Percentiles rank a stretch among this genome's conserved stretches.
phyloP scores from a whole-genome alignment of 2,113 vertebrate genomes.

The Tamias sibiricus region DNA sequence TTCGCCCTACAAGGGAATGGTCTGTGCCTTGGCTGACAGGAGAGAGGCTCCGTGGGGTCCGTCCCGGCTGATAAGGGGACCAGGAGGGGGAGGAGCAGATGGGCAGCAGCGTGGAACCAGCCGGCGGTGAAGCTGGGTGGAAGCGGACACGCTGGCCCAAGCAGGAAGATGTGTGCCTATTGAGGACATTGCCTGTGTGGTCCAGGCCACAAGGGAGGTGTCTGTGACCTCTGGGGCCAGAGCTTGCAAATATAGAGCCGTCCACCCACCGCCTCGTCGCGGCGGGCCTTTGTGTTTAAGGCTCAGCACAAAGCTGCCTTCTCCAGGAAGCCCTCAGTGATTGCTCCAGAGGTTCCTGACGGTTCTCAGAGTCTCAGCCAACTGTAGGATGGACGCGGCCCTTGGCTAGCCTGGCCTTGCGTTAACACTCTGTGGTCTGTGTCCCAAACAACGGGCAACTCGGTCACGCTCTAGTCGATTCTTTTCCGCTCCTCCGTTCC shows the following conservation, averaged over 20 bases:
- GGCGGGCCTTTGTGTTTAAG: not conserved
- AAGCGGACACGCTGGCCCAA: not conserved
- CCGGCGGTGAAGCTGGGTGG: not conserved
- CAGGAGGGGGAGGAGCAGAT: not conserved
- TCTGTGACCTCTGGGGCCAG: not conserved
- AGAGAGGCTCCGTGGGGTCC: not conserved
- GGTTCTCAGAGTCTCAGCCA: not conserved
- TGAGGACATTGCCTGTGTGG: not conserved
- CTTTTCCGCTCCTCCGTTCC: not conserved
- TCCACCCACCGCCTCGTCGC: no score
- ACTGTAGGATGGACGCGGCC: not conserved
- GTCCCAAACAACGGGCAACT: not conserved
- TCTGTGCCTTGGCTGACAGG: constrained; percentile 54
- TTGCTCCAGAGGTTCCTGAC: not conserved
- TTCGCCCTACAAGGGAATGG: constrained; percentile 81
- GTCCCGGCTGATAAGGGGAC: constrained; percentile 65
- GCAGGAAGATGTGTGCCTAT: not conserved
- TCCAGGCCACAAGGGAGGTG: not conserved
- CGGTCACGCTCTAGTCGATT: not conserved
- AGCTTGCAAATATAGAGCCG: not conserved
- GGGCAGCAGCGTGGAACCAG: not conserved
- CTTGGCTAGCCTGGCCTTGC: no score
- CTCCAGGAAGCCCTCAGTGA: not conserved
- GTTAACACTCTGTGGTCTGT: not conserved
- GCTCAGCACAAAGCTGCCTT: not conserved